Evolutionary conservation across 2,113 vertebrate species (phyloP).

Genomic region (Acinonyx jubatus): DNA sequence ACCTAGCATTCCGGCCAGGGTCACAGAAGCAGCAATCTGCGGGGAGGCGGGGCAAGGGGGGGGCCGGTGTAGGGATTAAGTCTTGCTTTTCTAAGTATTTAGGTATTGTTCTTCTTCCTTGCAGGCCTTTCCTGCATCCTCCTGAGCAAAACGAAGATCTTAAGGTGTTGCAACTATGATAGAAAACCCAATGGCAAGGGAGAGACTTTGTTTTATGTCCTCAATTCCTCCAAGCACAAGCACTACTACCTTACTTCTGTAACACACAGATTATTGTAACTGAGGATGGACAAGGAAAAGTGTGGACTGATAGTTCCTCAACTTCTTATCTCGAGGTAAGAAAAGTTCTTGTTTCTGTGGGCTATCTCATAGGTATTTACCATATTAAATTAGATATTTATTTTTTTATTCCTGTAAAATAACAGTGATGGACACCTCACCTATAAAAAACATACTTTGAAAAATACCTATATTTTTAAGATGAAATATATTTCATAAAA

Average conservation of each 20-base stretch:
- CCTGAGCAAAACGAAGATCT: neutral
- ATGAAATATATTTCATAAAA: neutral
- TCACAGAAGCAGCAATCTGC: neutral
- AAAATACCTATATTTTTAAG: neutral
- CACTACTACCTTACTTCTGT: fast-evolving
- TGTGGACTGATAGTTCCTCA: fast-evolving
- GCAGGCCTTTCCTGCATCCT: no score
- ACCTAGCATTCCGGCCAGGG: no score
- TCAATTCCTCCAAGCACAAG: neutral
- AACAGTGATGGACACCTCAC: neutral
- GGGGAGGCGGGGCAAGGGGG: fast-evolving
- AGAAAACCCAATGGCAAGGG: neutral
- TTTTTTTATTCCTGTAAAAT: neutral
- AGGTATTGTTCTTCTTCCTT: neutral
- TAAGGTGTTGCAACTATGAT: neutral
- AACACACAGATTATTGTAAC: neutral
- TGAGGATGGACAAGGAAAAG: neutral
- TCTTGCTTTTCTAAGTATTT: neutral
- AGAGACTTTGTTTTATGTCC: neutral
- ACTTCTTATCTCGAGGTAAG: neutral
- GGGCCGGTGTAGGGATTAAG: neutral
- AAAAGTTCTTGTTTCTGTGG: neutral
- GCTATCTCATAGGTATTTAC: neutral
- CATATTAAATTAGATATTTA: neutral
- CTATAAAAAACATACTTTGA: neutral